phyloP scores from a whole-genome alignment of 53 echinoderm and acorn worm species.

The Echinometra lucunter region DNA sequence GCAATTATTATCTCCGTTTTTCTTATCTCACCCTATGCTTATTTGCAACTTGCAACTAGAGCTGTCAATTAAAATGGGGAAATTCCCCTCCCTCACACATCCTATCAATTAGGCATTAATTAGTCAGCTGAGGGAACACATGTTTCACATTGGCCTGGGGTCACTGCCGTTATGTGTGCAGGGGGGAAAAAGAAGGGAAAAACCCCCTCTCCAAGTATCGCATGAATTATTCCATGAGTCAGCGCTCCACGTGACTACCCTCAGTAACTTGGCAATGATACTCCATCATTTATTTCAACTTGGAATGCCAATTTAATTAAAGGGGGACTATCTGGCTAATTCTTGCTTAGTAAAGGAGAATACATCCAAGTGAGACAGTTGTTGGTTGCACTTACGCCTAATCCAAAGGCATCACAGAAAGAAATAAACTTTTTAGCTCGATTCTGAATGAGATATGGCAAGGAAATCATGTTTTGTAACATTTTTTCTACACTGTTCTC shows the following conservation, averaged over 20 bases:
- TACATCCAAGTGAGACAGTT: neutral
- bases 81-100: neutral
- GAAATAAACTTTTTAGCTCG: neutral
- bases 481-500: neutral
- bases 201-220: neutral
- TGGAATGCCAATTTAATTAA: neutral
- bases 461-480: neutral
- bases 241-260: neutral
- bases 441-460: neutral
- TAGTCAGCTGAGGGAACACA: slow-evolving; percentile 21
- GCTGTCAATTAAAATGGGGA: neutral
- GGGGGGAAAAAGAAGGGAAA: neutral
- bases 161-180: neutral
- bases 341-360: neutral
- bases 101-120: slow-evolving; percentile 16
- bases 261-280: neutral
- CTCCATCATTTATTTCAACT: neutral
- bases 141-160: neutral
- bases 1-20: no score
- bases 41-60: neutral
- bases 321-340: neutral
- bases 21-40: no score
- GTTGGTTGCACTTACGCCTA: no score
- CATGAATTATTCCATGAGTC: slow-evolving; percentile 12
- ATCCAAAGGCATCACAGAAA: neutral